Percentiles rank a stretch among this genome's conserved stretches.
These are phyloP conservation scores for Holacanthus passer DNA, from an alignment of 2,113 vertebrate genomes.

Conservation along the genomic window DNA sequence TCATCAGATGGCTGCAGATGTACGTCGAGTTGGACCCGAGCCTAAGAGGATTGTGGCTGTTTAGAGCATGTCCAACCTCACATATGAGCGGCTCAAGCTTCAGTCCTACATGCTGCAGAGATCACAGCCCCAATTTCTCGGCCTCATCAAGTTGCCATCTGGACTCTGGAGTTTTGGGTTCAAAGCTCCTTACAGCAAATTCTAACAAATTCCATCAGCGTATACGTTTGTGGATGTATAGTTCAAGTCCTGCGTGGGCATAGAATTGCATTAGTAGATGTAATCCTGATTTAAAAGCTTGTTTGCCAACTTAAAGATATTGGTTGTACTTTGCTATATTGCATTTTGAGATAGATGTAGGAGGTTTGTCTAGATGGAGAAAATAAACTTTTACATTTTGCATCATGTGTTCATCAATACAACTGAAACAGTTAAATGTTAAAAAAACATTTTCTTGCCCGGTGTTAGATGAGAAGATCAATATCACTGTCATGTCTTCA, in stretches of 20 bases:
- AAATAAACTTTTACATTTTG: neutral
- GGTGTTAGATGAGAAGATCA: neutral
- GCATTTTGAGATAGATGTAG: neutral
- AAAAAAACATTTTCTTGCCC: neutral
- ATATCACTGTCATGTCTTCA: neutral
- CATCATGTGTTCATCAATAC: neutral
- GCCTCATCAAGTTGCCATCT: slow-evolving; percentile 60
- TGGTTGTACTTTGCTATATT: neutral
- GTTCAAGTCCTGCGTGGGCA: neutral
- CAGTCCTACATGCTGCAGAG: slow-evolving; percentile 25
- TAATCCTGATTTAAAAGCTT: slow-evolving; percentile 32
- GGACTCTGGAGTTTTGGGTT: slow-evolving; percentile 39
- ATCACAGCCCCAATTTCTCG: slow-evolving; percentile 38
- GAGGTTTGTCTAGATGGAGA: no score
- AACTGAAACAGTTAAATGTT: no score
- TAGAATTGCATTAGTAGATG: neutral
- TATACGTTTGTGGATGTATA: slow-evolving; percentile 15
- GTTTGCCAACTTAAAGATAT: slow-evolving; percentile 15
- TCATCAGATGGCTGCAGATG: slow-evolving; percentile 64
- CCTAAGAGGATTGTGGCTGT: slow-evolving; percentile 69
- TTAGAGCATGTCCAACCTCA: slow-evolving; percentile 33
- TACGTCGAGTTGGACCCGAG: slow-evolving; percentile 63
- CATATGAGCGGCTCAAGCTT: slow-evolving; percentile 39
- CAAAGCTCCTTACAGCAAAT: slow-evolving; percentile 48
- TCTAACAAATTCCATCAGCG: slow-evolving; percentile 34